Evolutionary conservation across 2,113 vertebrate genomes (phyloP).

Genomic region (Pogonocichla stellata): DNA sequence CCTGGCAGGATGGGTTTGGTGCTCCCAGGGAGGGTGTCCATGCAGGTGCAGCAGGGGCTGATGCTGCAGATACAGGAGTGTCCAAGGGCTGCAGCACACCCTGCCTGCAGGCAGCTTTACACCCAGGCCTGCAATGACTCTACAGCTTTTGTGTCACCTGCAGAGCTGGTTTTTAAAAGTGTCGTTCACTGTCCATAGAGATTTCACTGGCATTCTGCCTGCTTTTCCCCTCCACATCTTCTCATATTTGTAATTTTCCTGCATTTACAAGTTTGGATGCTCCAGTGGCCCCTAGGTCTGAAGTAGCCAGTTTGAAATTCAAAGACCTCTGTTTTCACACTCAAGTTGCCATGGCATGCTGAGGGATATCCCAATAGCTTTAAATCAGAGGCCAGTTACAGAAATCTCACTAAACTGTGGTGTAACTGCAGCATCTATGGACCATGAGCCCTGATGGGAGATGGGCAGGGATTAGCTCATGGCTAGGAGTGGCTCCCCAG

Average conservation of each 20-base stretch:
- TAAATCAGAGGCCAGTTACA: neutral
- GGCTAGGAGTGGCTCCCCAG: neutral
- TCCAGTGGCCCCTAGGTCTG: neutral
- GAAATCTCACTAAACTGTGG: neutral
- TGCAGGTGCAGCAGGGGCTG: accelerated
- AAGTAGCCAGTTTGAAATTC: neutral
- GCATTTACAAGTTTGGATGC: neutral
- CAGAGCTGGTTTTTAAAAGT: neutral
- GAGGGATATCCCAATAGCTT: neutral
- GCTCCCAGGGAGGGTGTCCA: neutral
- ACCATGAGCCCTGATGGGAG: neutral
- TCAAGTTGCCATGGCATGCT: neutral
- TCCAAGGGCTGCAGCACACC: neutral
- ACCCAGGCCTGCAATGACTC: neutral
- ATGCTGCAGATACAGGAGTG: neutral
- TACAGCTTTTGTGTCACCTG: neutral
- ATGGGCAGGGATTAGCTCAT: neutral
- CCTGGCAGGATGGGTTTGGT: neutral
- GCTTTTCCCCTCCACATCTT: neutral
- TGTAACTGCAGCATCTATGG: neutral
- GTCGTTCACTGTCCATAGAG: accelerated
- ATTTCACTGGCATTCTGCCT: neutral
- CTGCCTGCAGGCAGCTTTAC: neutral
- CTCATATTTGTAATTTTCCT: neutral
- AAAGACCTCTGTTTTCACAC: neutral